A percentile compares a stretch with the other conserved stretches of the same genome.
Conservation (phyloP, 1,140 invertebrate genomes). For the Drosophila malerkotliana region DNA sequence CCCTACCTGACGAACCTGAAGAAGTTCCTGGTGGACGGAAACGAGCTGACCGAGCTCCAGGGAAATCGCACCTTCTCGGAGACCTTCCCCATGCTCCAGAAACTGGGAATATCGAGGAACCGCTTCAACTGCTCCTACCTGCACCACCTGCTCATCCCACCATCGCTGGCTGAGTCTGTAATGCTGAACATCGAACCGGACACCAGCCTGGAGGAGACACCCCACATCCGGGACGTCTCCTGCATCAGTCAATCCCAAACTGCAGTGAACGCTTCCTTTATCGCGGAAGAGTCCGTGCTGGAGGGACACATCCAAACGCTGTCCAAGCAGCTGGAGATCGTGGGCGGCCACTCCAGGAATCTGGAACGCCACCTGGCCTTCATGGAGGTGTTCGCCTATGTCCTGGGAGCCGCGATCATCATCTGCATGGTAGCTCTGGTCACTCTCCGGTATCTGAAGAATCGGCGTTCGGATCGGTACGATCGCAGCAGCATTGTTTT, state of each 20-base stretch:
- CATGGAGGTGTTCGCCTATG: conserved; percentile 59
- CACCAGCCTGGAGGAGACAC: conserved; percentile 53
- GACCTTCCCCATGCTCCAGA: conserved; percentile 67
- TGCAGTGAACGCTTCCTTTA: neutral
- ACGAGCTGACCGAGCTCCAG: conserved; percentile 65
- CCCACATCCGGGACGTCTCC: conserved; percentile 76
- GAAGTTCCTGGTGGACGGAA: conserved; percentile 75
- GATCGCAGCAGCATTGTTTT: conserved; percentile 75
- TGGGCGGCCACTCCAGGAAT: conserved; percentile 51
- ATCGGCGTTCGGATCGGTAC: conserved; percentile 55
- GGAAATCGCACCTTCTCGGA: conserved; percentile 65
- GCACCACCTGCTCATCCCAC: conserved; percentile 67
- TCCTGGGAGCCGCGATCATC: conserved; percentile 28
- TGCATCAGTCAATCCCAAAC: conserved; percentile 52
- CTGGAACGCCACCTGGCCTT: conserved; percentile 62
- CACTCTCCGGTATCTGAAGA: conserved; percentile 36
- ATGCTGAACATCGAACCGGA: conserved; percentile 73
- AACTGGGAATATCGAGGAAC: conserved; percentile 72
- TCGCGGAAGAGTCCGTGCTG: conserved; percentile 12
- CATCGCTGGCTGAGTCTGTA: conserved; percentile 55
- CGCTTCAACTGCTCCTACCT: conserved; percentile 80
- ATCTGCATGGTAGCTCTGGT: conserved; percentile 26
- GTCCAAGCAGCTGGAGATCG: conserved; percentile 58
- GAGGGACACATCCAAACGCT: conserved; percentile 34
- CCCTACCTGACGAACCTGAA: conserved; percentile 73